Evolutionary conservation across 2,888 invertebrate species (phyloP).

Genomic region (Cyclophora punctaria): DNA sequence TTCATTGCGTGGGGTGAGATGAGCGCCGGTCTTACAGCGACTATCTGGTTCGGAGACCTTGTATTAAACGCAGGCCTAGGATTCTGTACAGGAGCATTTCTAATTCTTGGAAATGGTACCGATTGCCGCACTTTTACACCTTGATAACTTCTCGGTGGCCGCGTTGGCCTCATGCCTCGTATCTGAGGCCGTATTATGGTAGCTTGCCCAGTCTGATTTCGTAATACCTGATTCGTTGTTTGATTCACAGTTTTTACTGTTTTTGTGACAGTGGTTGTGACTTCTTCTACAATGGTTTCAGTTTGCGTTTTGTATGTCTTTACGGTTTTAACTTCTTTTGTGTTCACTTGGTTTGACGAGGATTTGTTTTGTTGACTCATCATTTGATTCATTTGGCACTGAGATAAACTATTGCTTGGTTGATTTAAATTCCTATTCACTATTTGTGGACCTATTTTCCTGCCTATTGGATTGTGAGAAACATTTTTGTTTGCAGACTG

Average conservation of each 20-base stretch:
- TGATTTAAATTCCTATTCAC: slow-evolving; percentile 33
- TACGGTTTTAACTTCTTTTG: slow-evolving; percentile 52
- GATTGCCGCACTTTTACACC: slow-evolving; percentile 43
- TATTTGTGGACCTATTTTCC: slow-evolving; percentile 29
- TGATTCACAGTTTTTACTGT: slow-evolving; percentile 65
- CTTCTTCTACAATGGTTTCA: slow-evolving; percentile 63
- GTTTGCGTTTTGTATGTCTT: slow-evolving; percentile 60
- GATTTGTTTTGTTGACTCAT: slow-evolving; percentile 30
- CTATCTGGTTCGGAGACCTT: slow-evolving; percentile 36
- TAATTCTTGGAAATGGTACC: slow-evolving; percentile 11
- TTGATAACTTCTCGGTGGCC: slow-evolving; percentile 33
- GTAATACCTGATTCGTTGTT: slow-evolving; percentile 51
- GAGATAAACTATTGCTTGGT: slow-evolving; percentile 15
- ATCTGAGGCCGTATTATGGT: slow-evolving; percentile 33
- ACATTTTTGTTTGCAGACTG: slow-evolving; percentile 1
- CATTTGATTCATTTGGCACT: slow-evolving; percentile 1
- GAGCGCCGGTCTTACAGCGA: slow-evolving; percentile 32
- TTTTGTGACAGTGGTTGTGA: slow-evolving; percentile 67
- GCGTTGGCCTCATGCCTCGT: slow-evolving; percentile 21
- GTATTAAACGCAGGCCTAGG: slow-evolving; percentile 23
- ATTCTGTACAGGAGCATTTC: slow-evolving; percentile 17
- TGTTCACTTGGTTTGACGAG: slow-evolving; percentile 43
- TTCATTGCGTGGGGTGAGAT: slow-evolving; percentile 29
- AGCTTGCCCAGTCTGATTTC: slow-evolving; percentile 25
- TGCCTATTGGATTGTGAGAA: slow-evolving; percentile 14